Evolutionary conservation across 2,113 vertebrate species (phyloP), one percentile per base, ranked within the genome.

Genomic region (Nothoprocta perdicaria): DNA sequence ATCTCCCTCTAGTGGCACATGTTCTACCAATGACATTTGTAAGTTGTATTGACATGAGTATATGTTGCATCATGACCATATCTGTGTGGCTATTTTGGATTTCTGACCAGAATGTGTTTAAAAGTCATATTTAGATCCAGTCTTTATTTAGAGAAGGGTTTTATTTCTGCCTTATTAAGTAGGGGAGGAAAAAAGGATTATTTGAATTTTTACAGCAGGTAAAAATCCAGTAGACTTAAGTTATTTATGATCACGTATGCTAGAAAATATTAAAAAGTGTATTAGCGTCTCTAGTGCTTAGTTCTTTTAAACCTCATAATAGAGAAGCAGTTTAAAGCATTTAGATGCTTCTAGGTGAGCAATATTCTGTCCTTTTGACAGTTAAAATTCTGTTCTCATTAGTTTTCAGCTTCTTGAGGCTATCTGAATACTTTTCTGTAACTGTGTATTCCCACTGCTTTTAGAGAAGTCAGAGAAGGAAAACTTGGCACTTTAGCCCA

Each of bases 1-100:
- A 81, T 72, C 84, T 92, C 74, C 87, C 71, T 89, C 84, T 91
- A 91, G 87, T 76, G 95, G 81, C 31, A 38, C 1, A 6, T 40
- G 23, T 7, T 27, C 19, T 52, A 9, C 10, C 14, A 31, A 33
- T 6, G 52, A 9, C 43, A 24, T 26, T 27, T 84, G 62, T 38
- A 69, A 78, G 19, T 29, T 80, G 14, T 11, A 2, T 43, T 50
- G 24, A 45, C 17, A 21, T 13, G 15, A 81, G 57, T 24, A 2
- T 22, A 10, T 48, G 2, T 43, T 8, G 31, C 35, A 1, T 66
- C 14, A 18, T 50, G 26, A 52, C 46, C 15, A 6, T 71, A 38
- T 31, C 17, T 63, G 2, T 41, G 0, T 50, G 71, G n/a, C 35
- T 46, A 9, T 35, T 23, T 10, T 0, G 0, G 31, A 24, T 68